phyloP scores from a whole-genome alignment of 2,113 vertebrate genomes.

The Labrus mixtus region DNA sequence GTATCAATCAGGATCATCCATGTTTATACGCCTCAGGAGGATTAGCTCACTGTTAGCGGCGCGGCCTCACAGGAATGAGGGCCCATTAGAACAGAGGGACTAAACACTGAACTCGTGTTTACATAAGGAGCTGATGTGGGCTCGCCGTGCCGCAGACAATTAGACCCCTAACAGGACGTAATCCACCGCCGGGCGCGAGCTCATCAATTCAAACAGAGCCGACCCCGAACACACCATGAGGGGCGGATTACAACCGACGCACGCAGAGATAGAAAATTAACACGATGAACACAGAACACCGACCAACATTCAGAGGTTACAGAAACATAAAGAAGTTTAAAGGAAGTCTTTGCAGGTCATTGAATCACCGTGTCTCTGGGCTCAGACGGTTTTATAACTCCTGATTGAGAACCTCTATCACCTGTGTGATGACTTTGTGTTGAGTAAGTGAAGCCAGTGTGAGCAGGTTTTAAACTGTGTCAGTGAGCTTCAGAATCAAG shows the following conservation, averaged over 20 bases:
- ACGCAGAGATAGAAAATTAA: slow-evolving; percentile 35
- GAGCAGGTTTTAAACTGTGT: too few species aligned
- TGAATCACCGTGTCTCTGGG: too few species aligned
- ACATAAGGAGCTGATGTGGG: slow-evolving; percentile 67
- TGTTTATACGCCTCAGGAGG: slow-evolving; percentile 77
- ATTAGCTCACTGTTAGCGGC: slow-evolving; percentile 80
- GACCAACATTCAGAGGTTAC: not conserved
- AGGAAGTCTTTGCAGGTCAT: too few species aligned
- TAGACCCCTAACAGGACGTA: slow-evolving; percentile 51
- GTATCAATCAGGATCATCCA: slow-evolving; percentile 76
- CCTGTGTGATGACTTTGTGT: too few species aligned
- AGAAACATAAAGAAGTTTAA: not conserved
- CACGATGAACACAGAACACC: slow-evolving; percentile 8
- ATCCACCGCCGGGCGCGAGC: slow-evolving; percentile 49
- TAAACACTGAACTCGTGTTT: slow-evolving; percentile 69
- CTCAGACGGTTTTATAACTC: too few species aligned
- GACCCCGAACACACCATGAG: slow-evolving; percentile 59
- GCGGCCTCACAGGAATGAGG: slow-evolving; percentile 64
- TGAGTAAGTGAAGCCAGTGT: too few species aligned
- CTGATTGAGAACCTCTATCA: too few species aligned
- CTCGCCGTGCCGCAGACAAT: slow-evolving; percentile 67
- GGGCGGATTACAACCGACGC: slow-evolving; percentile 25
- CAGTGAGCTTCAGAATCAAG: too few species aligned
- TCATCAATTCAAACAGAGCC: slow-evolving; percentile 60
- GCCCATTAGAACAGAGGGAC: slow-evolving; percentile 65